Evolutionary conservation across 2,797 vertebrate genomes (phyloP), one percentile per base, ranked within the genome.

Genomic region (Mus caroli): DNA sequence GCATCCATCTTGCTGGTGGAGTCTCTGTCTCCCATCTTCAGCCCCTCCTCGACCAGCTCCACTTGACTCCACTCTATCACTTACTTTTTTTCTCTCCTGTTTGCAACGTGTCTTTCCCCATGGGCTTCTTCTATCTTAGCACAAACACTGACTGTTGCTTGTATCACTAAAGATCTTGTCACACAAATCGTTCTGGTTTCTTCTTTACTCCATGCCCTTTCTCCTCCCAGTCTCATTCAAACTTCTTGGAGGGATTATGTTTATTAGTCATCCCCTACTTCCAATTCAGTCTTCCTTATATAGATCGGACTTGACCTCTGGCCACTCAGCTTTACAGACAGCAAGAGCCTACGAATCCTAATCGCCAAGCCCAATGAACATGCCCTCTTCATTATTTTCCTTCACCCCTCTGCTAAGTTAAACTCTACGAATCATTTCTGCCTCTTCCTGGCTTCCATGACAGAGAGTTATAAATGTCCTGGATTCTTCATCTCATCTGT

Each of bases 371-470:
- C n/a, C 87, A 94, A 20, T 10, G 60, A 92, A 37, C n/a, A 82
- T 40, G 88, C 94, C 82, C 85, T 89, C 9, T 92, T 91, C 76
- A 87, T 94, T 90, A 46, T 85, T 82, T 96, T 54, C 78, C 71
- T 88, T 89, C 90, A 94, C 71, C 64, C 64, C 43, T 40, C 92
- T 79, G 90, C 67, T 88, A 76, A 85, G 92, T 88, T 91, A 86
- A 78, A 54, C n/a, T 62, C 64, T 22, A 52, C 62, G 56, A 77
- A 92, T 94, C 88, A 71, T 34, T 67, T 34, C 92, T 90, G 58
- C 71, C 43, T 90, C 90, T 67, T 34, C 26, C 86, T 46, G 50
- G 79, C 76, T 92, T 80, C 64, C 52, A 3, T 64, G 75, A 64
- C 34, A 77, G 24, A 31, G 4, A 40, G 8, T 4, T n/a, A 50